Evolutionary conservation across 2,113 vertebrate species (phyloP).

Genomic region (Eubucco bourcierii): DNA sequence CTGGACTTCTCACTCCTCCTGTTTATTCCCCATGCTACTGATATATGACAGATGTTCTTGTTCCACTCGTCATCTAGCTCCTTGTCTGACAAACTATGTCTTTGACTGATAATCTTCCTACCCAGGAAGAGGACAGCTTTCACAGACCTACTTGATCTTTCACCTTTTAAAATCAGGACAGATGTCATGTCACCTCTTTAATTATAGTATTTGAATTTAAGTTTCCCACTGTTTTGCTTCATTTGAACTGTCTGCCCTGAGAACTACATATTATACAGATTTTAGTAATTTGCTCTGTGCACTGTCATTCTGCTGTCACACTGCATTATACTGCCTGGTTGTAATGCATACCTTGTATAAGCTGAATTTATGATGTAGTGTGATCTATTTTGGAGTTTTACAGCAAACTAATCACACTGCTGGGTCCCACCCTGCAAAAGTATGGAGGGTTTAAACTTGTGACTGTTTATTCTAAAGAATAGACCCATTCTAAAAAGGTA

Average conservation of each 20-base stretch:
- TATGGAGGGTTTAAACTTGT: constrained; percentile 24
- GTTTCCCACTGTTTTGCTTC: background rate
- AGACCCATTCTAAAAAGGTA: background rate
- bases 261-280: background rate
- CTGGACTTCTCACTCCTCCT: too few relatives aligned
- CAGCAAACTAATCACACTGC: constrained; percentile 11
- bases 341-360: background rate
- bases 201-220: constrained; percentile 3
- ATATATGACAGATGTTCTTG: background rate
- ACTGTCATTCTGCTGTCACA: constrained; percentile 16
- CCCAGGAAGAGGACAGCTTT: background rate
- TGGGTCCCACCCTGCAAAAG: constrained; percentile 8
- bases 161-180: background rate
- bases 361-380: background rate
- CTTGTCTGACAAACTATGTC: background rate
- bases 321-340: background rate
- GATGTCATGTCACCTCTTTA: background rate
- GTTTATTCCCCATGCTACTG: too few relatives aligned
- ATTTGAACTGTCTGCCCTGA: constrained; percentile 21
- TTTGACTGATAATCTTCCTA: background rate
- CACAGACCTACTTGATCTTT: background rate
- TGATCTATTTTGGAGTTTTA: constrained; percentile 40
- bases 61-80: background rate
- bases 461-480: constrained; percentile 33
- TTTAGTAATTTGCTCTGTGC: background rate